Percentiles rank a stretch among this genome's conserved stretches.
Conservation (phyloP, 2,797 vertebrate species). For the Karalla daura region DNA sequence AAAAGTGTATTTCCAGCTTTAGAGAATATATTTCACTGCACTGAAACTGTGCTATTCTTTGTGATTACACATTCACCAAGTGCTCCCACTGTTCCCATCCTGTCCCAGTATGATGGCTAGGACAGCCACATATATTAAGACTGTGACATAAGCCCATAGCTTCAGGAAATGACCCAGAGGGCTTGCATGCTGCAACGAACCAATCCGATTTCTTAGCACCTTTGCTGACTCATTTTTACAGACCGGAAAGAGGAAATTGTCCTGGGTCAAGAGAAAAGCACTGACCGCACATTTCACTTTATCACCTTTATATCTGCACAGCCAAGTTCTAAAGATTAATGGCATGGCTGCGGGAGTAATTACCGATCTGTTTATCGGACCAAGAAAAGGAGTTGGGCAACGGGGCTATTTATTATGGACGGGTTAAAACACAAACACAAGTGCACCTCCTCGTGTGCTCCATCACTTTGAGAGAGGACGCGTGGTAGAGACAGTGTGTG, state of each 20-base stretch:
- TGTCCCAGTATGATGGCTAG: too few relatives aligned
- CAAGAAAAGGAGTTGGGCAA: constrained; percentile 10
- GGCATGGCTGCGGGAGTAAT: constrained; percentile 46
- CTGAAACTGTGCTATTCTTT: constrained; percentile 4
- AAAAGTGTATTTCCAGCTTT: neutral
- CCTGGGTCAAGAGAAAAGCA: neutral
- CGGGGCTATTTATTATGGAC: constrained; percentile 50
- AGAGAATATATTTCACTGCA: neutral
- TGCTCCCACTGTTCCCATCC: neutral
- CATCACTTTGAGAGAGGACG: constrained; percentile 21
- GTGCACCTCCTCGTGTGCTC: constrained; percentile 26
- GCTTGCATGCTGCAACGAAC: neutral
- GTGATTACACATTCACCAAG: neutral
- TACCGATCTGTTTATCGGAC: constrained; percentile 37
- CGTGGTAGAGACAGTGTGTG: constrained; percentile 28
- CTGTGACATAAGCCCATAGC: neutral
- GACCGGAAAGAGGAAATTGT: neutral
- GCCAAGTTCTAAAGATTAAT: constrained; percentile 9
- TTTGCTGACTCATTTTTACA: neutral
- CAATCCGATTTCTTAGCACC: neutral
- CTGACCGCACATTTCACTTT: neutral
- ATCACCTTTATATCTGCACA: neutral
- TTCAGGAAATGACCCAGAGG: neutral
- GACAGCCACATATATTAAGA: neutral
- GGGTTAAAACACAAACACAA: constrained; percentile 61